Conservation (phyloP, 2,797 vertebrate species). For the Pempheris klunzingeri region DNA sequence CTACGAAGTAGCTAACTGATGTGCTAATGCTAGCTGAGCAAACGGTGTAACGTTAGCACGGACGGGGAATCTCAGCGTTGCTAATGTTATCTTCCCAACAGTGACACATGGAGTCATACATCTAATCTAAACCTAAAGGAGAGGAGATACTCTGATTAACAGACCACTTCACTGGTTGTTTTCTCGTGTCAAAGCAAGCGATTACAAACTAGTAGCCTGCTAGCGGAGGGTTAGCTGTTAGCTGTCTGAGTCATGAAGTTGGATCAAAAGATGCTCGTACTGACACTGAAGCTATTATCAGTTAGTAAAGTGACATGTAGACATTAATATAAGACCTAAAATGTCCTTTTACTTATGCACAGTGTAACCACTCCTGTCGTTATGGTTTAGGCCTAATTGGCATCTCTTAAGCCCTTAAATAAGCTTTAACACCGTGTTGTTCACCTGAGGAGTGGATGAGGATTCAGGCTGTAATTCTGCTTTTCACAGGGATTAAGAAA, state of each 20-base stretch:
- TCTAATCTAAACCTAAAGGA: not conserved
- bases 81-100: constrained; percentile 15
- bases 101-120: not conserved
- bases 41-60: constrained; percentile 9
- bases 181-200: not conserved
- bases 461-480: not conserved
- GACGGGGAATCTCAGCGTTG: not conserved
- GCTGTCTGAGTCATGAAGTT: constrained; percentile 34
- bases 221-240: constrained; percentile 2
- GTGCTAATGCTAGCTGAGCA: constrained; percentile 66
- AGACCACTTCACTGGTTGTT: not conserved
- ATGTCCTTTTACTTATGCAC: no score
- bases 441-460: not conserved
- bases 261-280: constrained; percentile 8
- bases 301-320: no score
- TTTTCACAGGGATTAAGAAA: not conserved
- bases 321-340: no score
- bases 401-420: not conserved
- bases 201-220: not conserved
- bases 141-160: not conserved
- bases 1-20: constrained; percentile 23
- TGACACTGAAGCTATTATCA: not conserved
- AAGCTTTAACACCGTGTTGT: not conserved
- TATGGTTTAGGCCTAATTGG: not conserved
- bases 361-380: no score